A percentile compares a stretch with the other conserved stretches of the same genome.
Evolutionary conservation across 2,797 vertebrate species (phyloP).

Genomic region (Melanotaenia maccullochi): DNA sequence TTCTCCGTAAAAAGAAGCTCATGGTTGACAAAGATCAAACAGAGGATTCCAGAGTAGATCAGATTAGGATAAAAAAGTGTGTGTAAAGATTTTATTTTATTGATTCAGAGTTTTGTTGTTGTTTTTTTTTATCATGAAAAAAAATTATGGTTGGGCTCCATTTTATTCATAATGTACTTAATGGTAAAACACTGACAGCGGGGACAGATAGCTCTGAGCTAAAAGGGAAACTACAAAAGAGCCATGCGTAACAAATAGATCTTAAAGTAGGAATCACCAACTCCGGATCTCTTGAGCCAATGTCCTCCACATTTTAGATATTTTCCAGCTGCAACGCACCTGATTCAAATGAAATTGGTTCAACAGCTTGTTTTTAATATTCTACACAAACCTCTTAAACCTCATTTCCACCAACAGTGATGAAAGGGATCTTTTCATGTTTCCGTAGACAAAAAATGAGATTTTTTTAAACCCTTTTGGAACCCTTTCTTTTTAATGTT

Average conservation of each 20-base stretch:
- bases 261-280: not conserved
- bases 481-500: no score
- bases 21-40: slow-evolving; percentile 57
- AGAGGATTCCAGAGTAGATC: slow-evolving; percentile 36
- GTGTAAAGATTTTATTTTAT: not conserved
- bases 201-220: slow-evolving; percentile 1
- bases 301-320: not conserved
- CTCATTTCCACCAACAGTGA: not conserved
- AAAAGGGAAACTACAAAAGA: slow-evolving; percentile 18
- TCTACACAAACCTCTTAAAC: not conserved
- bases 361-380: no score
- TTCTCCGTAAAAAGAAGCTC: slow-evolving; percentile 64
- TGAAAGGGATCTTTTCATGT: not conserved
- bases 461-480: no score
- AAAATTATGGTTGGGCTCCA: not conserved
- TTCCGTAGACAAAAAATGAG: no score
- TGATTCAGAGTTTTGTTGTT: not conserved
- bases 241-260: slow-evolving; percentile 36
- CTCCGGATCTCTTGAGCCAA: not conserved
- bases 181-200: slow-evolving; percentile 16
- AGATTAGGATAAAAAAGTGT: not conserved
- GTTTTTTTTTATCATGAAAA: not conserved
- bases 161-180: slow-evolving; percentile 20
- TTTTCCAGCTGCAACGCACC: not conserved
- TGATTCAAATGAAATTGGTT: not conserved